These are phyloP conservation scores for Lethenteron reissneri DNA, from an alignment of 2,113 vertebrate species.

Conservation along the genomic window DNA sequence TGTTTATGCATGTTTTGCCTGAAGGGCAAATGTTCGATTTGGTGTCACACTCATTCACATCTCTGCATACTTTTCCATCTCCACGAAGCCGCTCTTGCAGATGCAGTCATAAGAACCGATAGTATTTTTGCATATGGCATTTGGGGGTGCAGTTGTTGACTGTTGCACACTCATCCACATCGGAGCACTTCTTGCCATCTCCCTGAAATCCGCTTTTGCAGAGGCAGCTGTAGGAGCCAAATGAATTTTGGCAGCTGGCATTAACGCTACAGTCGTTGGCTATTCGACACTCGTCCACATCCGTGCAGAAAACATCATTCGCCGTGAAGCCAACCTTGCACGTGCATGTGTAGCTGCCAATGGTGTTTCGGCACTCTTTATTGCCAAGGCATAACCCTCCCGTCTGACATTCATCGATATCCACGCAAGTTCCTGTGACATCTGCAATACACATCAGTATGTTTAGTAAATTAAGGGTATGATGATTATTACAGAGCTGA, in stretches of 20 bases:
- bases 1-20: no score
- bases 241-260: not conserved
- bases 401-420: not conserved
- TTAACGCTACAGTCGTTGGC: not conserved
- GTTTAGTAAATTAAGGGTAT: no score
- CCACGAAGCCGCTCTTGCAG: no score
- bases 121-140: no score
- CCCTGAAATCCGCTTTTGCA: not conserved
- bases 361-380: not conserved
- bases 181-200: not conserved
- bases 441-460: no score
- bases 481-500: no score
- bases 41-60: no score
- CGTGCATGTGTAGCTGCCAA: not conserved
- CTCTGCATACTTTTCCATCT: no score
- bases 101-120: no score
- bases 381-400: not conserved
- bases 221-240: not conserved
- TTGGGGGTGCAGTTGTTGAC: no score
- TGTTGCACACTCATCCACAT: no score
- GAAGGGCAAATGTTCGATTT: no score
- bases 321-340: not conserved
- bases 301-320: not conserved
- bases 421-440: not conserved
- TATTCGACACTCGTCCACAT: slow-evolving; percentile 3